These are phyloP conservation scores for Sebastes fasciatus DNA, from an alignment of 2,113 vertebrate genomes.

Conservation along the genomic window DNA sequence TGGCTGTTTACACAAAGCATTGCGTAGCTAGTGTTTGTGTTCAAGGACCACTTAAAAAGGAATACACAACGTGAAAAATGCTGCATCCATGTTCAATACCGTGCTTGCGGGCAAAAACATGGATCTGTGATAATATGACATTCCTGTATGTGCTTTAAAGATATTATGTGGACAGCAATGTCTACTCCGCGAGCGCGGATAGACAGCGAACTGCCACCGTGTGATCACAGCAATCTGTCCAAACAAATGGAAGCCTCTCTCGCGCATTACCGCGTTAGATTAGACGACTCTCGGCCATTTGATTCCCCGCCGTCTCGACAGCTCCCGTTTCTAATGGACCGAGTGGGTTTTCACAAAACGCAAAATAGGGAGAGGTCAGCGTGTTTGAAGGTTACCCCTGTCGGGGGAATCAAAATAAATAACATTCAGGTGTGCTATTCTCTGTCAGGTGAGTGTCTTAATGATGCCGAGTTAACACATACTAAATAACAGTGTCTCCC, in stretches of 20 bases:
- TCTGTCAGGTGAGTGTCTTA: conserved; percentile 83
- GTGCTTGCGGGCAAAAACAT: conserved; percentile 18
- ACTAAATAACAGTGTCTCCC: conserved; percentile 87
- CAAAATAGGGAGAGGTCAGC: conserved; percentile 78
- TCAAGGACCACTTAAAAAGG: conserved; percentile 27
- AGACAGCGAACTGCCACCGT: conserved; percentile 50
- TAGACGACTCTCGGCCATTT: conserved; percentile 72
- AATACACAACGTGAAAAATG: conserved; percentile 27
- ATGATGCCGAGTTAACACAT: conserved; percentile 88
- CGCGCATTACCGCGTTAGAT: conserved; percentile 68
- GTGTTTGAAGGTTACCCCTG: conserved; percentile 84
- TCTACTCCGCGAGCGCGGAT: conserved; percentile 25
- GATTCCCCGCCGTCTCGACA: conserved; percentile 72
- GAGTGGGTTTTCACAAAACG: conserved; percentile 69
- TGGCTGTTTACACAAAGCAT: conserved; percentile 11
- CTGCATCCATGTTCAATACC: conserved; percentile 13
- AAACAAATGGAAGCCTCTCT: conserved; percentile 73
- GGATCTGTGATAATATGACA: conserved; percentile 62
- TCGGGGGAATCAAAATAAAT: conserved; percentile 84
- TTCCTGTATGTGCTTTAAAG: conserved; percentile 44
- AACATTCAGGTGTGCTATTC: conserved; percentile 80
- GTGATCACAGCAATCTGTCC: conserved; percentile 77
- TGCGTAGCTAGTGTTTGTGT: conserved; percentile 2
- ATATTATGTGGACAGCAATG: conserved; percentile 47
- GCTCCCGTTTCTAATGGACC: conserved; percentile 74